phyloP scores from a whole-genome alignment of 2,888 invertebrate genomes.

The Acleris holmiana region DNA sequence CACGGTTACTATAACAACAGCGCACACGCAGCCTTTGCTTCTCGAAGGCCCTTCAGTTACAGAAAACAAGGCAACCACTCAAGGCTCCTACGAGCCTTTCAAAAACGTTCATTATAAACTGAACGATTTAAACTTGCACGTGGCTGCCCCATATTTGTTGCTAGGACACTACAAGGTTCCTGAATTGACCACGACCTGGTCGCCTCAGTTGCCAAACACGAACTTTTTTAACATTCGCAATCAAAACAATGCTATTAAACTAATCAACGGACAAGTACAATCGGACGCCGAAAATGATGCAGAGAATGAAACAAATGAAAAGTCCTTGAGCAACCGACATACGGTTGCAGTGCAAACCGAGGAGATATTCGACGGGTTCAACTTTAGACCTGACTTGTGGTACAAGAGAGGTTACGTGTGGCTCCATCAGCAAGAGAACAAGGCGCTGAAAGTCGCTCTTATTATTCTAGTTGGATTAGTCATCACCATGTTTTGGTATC shows the following conservation, averaged over 20 bases:
- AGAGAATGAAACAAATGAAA: slow-evolving; percentile 75
- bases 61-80: slow-evolving; percentile 52
- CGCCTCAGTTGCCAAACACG: slow-evolving; percentile 68
- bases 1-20: slow-evolving; percentile 91
- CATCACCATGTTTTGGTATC: slow-evolving; percentile 90
- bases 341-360: slow-evolving; percentile 84
- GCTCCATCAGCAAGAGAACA: slow-evolving; percentile 91
- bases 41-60: slow-evolving; percentile 87
- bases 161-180: slow-evolving; percentile 90
- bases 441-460: slow-evolving; percentile 88
- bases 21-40: slow-evolving; percentile 87
- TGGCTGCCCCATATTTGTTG: slow-evolving; percentile 75
- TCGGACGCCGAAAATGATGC: slow-evolving; percentile 63
- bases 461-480: slow-evolving; percentile 88
- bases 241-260: slow-evolving; percentile 58
- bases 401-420: slow-evolving; percentile 81
- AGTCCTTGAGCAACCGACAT: slow-evolving; percentile 74
- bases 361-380: slow-evolving; percentile 73
- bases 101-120: slow-evolving; percentile 78
- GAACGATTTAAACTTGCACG: slow-evolving; percentile 71
- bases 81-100: slow-evolving; percentile 74
- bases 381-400: slow-evolving; percentile 69
- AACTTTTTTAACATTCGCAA: slow-evolving; percentile 62
- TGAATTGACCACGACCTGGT: slow-evolving; percentile 80
- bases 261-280: slow-evolving; percentile 73